Conservation (phyloP, 2,113 vertebrate species). For the Malurus alboscapulatus region DNA sequence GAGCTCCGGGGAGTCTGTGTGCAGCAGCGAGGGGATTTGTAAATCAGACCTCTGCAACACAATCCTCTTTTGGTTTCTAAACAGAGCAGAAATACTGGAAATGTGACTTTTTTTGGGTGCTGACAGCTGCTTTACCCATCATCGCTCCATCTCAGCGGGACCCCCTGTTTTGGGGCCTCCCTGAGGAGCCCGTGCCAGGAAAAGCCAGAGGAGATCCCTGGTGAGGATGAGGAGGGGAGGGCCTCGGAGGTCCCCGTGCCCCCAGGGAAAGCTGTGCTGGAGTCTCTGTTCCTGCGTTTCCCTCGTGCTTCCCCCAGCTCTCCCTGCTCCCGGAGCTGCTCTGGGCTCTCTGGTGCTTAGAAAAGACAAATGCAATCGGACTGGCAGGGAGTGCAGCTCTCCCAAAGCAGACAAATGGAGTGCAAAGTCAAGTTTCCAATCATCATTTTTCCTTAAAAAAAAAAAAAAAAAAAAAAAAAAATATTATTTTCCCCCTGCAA, state of each 20-base stretch:
- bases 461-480: neutral
- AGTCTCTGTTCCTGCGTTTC: neutral
- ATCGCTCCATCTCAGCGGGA: neutral
- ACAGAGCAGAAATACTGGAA: neutral
- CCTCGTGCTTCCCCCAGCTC: neutral
- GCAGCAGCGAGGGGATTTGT: rapidly evolving
- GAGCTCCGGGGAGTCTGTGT: neutral
- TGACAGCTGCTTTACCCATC: neutral
- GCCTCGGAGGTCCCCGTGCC: neutral
- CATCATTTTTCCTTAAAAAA: neutral
- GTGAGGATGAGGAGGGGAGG: neutral
- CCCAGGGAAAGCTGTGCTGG: neutral
- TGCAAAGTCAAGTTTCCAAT: neutral
- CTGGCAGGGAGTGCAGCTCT: neutral
- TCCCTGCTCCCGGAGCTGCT: neutral
- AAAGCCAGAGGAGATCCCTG: neutral
- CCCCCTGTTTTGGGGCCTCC: neutral
- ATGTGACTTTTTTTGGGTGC: neutral
- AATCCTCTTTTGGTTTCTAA: neutral
- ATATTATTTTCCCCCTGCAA: neutral
- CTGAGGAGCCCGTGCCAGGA: rapidly evolving
- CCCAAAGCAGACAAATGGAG: neutral
- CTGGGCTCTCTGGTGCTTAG: neutral
- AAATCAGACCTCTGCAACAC: neutral
- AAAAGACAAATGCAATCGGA: neutral